phyloP scores from a whole-genome alignment of 2,888 invertebrate species.

The Caenorhabditis doughertyi region DNA sequence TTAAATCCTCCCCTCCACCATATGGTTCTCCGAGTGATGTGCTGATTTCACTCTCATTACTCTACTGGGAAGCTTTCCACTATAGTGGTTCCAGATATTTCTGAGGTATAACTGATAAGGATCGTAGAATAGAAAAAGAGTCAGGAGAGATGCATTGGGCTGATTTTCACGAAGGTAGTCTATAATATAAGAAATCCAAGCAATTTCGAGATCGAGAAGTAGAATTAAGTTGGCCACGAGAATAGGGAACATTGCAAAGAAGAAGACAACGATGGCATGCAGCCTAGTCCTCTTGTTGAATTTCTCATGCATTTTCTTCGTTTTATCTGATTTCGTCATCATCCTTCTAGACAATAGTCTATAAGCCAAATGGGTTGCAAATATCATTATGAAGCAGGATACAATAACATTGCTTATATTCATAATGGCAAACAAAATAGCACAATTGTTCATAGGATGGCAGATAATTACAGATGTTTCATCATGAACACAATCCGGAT shows the following conservation, averaged over 20 bases:
- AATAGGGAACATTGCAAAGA: slow-evolving; percentile 25
- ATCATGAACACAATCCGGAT: slow-evolving; percentile 15
- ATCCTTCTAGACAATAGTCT: slow-evolving; percentile 4
- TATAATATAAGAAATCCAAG: slow-evolving; percentile 18
- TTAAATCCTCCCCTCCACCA: background rate
- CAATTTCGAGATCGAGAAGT: slow-evolving; percentile 18
- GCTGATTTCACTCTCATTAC: slow-evolving; percentile 5
- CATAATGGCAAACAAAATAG: slow-evolving; percentile 12
- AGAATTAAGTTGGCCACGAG: slow-evolving; percentile 9
- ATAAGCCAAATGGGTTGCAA: slow-evolving; percentile 18
- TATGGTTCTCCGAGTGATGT: background rate
- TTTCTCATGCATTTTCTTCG: slow-evolving; percentile 25
- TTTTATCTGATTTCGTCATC: slow-evolving; percentile 21
- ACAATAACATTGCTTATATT: slow-evolving; percentile 4
- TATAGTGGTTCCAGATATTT: background rate
- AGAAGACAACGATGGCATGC: slow-evolving; percentile 19
- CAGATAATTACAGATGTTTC: slow-evolving; percentile 18
- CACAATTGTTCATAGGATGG: slow-evolving; percentile 29
- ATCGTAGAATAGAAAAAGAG: slow-evolving; percentile 31
- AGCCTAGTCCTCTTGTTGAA: slow-evolving; percentile 29
- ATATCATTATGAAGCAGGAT: slow-evolving; percentile 13
- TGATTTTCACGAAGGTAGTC: slow-evolving; percentile 25
- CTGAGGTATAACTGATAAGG: slow-evolving; percentile 32
- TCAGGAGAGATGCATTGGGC: slow-evolving; percentile 27
- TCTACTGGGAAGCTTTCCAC: background rate